Conservation (phyloP, 2,888 invertebrate genomes). For the Cerastis rubricosa region DNA sequence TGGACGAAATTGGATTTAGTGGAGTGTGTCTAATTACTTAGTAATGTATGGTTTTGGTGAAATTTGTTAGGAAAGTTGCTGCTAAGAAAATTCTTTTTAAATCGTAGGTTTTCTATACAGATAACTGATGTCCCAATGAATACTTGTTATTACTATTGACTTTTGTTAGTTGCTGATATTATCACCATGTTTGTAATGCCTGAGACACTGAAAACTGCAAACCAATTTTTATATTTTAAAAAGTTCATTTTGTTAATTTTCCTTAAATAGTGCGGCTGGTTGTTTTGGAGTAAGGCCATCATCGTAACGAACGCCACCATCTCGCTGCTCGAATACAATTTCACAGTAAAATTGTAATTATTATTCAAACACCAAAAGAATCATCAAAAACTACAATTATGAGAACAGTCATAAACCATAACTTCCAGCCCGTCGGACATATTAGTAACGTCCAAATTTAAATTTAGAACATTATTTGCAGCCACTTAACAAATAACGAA, state of each 20-base stretch:
- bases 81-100: neutral
- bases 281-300: neutral
- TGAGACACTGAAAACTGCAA: neutral
- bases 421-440: neutral
- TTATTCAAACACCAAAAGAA: neutral
- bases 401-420: neutral
- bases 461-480: neutral
- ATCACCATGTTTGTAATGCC: neutral
- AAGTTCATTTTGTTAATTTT: neutral
- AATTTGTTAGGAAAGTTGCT: neutral
- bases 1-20: neutral
- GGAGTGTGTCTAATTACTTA: neutral
- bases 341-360: neutral
- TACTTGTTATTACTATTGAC: neutral
- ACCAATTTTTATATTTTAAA: neutral
- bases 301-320: neutral
- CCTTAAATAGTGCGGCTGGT: no score
- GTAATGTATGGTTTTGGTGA: no score
- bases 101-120: neutral
- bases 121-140: neutral
- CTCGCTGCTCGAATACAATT: neutral
- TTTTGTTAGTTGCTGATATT: neutral
- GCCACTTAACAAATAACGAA: neutral
- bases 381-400: neutral
- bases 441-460: neutral